phyloP scores from a whole-genome alignment of 2,888 invertebrate genomes.

The Teleogryllus oceanicus region DNA sequence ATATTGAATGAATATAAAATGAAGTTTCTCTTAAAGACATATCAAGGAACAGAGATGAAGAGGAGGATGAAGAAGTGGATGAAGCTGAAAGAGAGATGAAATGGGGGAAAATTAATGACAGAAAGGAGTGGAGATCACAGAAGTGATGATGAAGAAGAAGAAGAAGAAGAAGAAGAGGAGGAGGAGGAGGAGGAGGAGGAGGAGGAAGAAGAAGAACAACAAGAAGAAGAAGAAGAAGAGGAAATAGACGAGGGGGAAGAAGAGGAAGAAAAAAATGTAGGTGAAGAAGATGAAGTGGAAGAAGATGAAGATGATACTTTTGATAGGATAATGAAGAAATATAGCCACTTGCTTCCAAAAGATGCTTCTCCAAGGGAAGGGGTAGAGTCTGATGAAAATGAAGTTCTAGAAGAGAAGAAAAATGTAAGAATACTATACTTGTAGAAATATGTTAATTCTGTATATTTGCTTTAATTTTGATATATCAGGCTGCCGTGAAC shows the following conservation, averaged over 20 bases:
- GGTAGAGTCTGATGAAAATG: neutral
- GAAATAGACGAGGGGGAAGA: conserved; percentile 32
- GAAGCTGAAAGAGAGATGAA: neutral
- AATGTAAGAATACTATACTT: no score
- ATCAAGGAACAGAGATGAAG: neutral
- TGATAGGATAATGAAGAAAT: neutral
- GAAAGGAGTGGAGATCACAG: neutral
- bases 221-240: conserved; percentile 34
- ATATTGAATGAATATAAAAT: no score
- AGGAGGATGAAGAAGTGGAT: neutral
- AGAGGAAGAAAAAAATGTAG: conserved; percentile 29
- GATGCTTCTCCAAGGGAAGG: neutral
- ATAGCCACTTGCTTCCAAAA: neutral
- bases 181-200: conserved; percentile 43
- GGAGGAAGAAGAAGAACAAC: conserved; percentile 18
- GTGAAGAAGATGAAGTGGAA: conserved; percentile 32
- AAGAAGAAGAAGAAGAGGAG: conserved; percentile 36
- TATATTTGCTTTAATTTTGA: no score
- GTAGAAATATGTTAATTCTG: no score
- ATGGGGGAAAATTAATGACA: neutral
- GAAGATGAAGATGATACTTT: conserved; percentile 22
- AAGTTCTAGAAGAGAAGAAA: no score
- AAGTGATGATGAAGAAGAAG: conserved; percentile 21
- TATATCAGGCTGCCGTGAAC: no score
- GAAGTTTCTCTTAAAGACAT: no score